Evolutionary conservation across 1,140 invertebrate species (phyloP).

Genomic region (Drosophila saltans): DNA sequence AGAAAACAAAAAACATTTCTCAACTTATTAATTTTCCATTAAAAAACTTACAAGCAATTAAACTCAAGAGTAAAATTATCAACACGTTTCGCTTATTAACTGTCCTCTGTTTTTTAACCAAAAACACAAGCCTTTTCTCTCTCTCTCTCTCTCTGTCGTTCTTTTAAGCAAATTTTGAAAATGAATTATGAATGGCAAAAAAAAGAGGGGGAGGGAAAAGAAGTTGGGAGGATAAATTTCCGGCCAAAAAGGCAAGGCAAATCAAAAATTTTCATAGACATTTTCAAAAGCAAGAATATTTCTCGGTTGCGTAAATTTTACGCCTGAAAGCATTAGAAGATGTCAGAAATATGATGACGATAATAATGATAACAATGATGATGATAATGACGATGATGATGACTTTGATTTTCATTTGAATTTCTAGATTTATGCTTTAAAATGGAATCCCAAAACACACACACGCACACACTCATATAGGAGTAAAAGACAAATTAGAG

Average conservation of each 20-base stretch:
- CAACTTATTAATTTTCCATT: conserved; percentile 74
- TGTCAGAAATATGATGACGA: conserved; percentile 13
- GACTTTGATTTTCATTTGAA: conserved; percentile 66
- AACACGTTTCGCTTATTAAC: conserved; percentile 72
- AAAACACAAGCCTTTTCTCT: conserved; percentile 17
- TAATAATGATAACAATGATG: conserved; percentile 30
- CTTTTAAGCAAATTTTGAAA: conserved; percentile 48
- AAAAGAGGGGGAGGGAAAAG: background rate
- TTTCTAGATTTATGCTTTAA: conserved; percentile 68
- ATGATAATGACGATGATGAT: conserved; percentile 47
- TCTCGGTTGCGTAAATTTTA: conserved; percentile 18
- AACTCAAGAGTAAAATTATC: conserved; percentile 64
- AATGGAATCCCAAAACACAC: conserved; percentile 42
- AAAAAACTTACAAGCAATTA: conserved; percentile 67
- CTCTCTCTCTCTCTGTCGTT: conserved; percentile 2
- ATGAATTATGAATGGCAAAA: conserved; percentile 12
- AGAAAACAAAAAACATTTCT: conserved; percentile 49
- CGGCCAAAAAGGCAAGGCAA: conserved; percentile 9
- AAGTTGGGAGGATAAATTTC: conserved; percentile 4
- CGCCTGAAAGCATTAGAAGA: conserved; percentile 11
- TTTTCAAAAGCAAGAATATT: conserved; percentile 23
- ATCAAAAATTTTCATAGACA: conserved; percentile 24
- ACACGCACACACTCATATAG: conserved; percentile 3
- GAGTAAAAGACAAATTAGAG: too few relatives aligned
- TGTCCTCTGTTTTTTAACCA: conserved; percentile 20